These are phyloP conservation scores for Drosophila kikkawai DNA, from an alignment of 1,140 invertebrate species.

Conservation along the genomic window DNA sequence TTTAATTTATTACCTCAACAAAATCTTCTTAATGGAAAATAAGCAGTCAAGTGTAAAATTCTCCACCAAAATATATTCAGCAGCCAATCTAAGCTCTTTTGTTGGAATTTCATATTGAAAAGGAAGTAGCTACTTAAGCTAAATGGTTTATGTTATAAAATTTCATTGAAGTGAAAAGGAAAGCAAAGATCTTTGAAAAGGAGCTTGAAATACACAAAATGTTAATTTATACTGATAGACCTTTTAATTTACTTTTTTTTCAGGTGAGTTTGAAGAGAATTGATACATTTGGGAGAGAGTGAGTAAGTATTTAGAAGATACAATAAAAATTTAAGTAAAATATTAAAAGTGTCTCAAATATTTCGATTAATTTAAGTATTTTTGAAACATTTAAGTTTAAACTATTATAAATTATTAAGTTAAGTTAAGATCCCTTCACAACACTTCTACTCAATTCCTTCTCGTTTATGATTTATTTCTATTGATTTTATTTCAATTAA, in stretches of 20 bases:
- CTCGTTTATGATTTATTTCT: not conserved
- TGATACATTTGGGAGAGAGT: not conserved
- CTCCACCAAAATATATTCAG: conserved; percentile 6
- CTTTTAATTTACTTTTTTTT: conserved; percentile 5
- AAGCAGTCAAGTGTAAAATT: conserved; percentile 54
- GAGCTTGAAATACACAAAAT: not conserved
- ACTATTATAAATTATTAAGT: too few species aligned
- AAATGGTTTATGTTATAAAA: conserved; percentile 1
- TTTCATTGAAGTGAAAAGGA: not conserved
- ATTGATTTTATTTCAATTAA: conserved; percentile 25
- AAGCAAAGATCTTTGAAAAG: not conserved
- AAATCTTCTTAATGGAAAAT: conserved; percentile 52
- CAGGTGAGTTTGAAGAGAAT: conserved; percentile 1
- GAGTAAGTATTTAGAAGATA: too few species aligned
- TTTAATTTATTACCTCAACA: conserved; percentile 17
- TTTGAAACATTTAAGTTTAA: too few species aligned
- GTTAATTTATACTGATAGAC: conserved; percentile 1
- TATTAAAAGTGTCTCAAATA: not conserved
- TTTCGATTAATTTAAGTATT: too few species aligned
- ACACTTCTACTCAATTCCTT: not conserved
- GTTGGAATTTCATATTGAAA: conserved; percentile 14
- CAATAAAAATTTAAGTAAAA: not conserved
- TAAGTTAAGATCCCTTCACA: not conserved
- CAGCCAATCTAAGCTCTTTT: conserved; percentile 16
- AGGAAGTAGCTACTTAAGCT: not conserved